Conservation (phyloP, 2,797 vertebrate genomes). For the Setipinna tenuifilis region DNA sequence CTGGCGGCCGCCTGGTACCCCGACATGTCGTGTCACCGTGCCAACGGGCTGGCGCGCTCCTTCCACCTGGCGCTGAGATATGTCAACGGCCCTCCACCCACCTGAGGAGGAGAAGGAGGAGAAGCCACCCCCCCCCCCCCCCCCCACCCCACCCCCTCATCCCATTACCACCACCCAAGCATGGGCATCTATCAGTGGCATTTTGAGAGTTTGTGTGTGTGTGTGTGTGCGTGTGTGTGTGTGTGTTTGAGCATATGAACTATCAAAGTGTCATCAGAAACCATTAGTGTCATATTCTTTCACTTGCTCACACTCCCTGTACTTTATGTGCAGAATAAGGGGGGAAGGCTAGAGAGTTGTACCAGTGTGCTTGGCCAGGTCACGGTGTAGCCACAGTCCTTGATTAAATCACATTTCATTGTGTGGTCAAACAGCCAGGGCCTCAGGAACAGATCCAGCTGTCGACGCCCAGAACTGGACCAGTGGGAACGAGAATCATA, state of each 20-base stretch:
- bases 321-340: not conserved
- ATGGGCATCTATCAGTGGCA: too few species aligned
- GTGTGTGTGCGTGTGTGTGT: not conserved
- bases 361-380: not conserved
- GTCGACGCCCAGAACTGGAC: too few species aligned
- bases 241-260: not conserved
- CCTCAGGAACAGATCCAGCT: too few species aligned
- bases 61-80: slow-evolving; percentile 78
- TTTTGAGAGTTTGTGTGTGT: not conserved
- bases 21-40: slow-evolving; percentile 62
- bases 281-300: too few species aligned
- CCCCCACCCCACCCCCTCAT: not conserved
- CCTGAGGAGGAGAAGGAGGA: slow-evolving; percentile 60
- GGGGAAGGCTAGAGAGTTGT: too few species aligned
- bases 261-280: not conserved
- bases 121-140: not conserved
- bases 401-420: slow-evolving; percentile 20
- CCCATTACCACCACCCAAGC: too few species aligned
- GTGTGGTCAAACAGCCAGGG: not conserved
- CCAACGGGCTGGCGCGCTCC: slow-evolving; percentile 54
- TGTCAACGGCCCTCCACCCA: slow-evolving; percentile 83
- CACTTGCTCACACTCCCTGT: too few species aligned
- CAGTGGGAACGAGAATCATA: too few species aligned
- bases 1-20: slow-evolving; percentile 43
- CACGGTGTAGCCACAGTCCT: not conserved